Percentiles rank a stretch among this genome's conserved stretches.
Conservation (phyloP, 2,113 vertebrate species). For the Takifugu bimaculatus region DNA sequence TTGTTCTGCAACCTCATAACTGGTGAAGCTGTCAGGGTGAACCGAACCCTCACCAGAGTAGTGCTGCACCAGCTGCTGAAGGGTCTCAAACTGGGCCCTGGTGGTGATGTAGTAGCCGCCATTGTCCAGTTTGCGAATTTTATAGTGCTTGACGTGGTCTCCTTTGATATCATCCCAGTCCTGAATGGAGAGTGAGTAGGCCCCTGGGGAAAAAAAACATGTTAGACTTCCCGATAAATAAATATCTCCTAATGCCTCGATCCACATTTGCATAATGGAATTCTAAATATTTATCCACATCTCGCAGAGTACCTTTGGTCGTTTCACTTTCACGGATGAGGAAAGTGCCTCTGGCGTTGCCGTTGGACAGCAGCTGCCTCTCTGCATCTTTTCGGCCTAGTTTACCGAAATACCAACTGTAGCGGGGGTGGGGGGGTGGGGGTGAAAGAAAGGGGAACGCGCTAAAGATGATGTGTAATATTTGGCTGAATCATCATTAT, state of each 20-base stretch:
- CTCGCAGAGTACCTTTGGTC: constrained; percentile 88
- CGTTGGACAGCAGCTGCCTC: constrained; percentile 92
- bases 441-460: background rate
- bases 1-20: background rate
- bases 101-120: constrained; percentile 99
- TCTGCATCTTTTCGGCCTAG: constrained; percentile 97
- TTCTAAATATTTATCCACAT: background rate
- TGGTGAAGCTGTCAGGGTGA: background rate
- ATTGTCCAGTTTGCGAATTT: constrained; percentile 97
- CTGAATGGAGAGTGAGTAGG: constrained; percentile 97
- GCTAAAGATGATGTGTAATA: background rate
- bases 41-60: constrained; percentile 85
- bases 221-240: constrained; percentile 7
- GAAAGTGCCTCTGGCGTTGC: constrained; percentile 97
- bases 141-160: constrained; percentile 98
- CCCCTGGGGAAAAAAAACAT: constrained; percentile 75
- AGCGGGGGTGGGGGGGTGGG: background rate
- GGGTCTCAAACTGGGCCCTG: constrained; percentile 96
- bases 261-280: background rate
- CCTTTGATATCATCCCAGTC: constrained; percentile 99
- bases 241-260: background rate
- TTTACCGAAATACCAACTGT: constrained; percentile 98
- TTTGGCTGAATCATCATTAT: too few species aligned
- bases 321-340: constrained; percentile 99
- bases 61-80: constrained; percentile 97